phyloP scores from a whole-genome alignment of 64 coral and sea anemone species.

The Pachyseris speciosa region DNA sequence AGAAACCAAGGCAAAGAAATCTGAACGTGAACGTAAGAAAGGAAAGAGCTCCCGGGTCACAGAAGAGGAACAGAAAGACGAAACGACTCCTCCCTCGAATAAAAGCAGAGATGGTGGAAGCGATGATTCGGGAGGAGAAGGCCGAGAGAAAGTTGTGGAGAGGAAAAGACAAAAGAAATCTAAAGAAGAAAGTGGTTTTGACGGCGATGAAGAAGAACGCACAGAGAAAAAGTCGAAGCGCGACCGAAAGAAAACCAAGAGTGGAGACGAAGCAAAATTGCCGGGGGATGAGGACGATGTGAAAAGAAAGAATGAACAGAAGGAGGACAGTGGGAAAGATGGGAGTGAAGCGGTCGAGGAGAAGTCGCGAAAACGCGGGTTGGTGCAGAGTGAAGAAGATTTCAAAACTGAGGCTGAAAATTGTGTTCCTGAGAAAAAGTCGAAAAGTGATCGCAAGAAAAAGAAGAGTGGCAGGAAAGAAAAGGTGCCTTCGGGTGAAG shows the following conservation, averaged over 20 bases:
- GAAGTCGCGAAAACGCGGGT: not conserved
- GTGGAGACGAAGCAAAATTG: not conserved
- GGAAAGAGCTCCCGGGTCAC: not conserved
- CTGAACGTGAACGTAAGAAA: not conserved
- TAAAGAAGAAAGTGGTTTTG: not conserved
- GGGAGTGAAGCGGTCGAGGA: not conserved
- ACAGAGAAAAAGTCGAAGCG: not conserved
- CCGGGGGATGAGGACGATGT: not conserved
- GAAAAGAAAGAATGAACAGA: not conserved
- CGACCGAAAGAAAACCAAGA: not conserved
- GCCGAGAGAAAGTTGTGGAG: not conserved
- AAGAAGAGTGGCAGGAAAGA: conserved; percentile 1
- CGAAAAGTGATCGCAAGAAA: not conserved
- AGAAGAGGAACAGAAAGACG: no score
- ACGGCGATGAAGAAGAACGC: not conserved
- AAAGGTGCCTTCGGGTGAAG: not conserved
- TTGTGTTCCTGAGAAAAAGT: not conserved
- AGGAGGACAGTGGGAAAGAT: not conserved
- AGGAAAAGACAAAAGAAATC: conserved; percentile 15
- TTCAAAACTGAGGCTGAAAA: not conserved
- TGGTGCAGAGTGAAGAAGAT: not conserved
- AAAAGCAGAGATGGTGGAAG: not conserved
- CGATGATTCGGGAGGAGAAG: no score
- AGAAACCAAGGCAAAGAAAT: not conserved
- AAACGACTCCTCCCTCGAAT: no score